A percentile compares a stretch with the other conserved stretches of the same genome.
Evolutionary conservation across 2,888 invertebrate genomes (phyloP).

Genomic region (Melinaea marsaeus): DNA sequence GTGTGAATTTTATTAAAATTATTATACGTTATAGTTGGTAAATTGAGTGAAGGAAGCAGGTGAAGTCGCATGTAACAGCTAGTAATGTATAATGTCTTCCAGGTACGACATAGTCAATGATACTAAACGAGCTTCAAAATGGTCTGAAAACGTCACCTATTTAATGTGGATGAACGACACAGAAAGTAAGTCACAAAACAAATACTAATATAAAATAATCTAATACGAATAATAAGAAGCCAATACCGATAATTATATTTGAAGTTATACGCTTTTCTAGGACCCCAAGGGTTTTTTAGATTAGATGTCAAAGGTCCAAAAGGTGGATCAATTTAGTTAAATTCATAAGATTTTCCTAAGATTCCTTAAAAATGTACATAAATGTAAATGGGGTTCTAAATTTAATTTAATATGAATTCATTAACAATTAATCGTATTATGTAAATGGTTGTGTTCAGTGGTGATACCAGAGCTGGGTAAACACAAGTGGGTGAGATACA

Average conservation of each 20-base stretch:
- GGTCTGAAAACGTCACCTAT: constrained; percentile 61
- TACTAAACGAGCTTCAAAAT: constrained; percentile 30
- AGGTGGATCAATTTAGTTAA: no score
- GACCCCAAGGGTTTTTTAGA: no score
- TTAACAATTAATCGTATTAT: background rate
- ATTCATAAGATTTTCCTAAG: background rate
- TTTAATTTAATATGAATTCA: background rate
- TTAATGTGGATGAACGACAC: constrained; percentile 89
- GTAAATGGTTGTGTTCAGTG: constrained; percentile 45
- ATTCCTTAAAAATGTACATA: no score
- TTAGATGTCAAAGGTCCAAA: no score
- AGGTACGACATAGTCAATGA: constrained; percentile 37
- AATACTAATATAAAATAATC: background rate
- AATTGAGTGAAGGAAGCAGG: background rate
- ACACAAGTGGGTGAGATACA: constrained; percentile 89
- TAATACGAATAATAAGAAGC: no score
- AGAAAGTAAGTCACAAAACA: constrained; percentile 77
- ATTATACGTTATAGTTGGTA: background rate
- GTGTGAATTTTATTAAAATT: background rate
- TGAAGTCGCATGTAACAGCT: background rate
- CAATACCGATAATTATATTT: no score
- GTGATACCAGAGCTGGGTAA: constrained; percentile 74
- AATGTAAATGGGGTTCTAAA: background rate
- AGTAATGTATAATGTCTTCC: constrained; percentile 6
- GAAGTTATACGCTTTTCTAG: no score